phyloP scores from a whole-genome alignment of 2,797 vertebrate species.

The Poeciliopsis infans region DNA sequence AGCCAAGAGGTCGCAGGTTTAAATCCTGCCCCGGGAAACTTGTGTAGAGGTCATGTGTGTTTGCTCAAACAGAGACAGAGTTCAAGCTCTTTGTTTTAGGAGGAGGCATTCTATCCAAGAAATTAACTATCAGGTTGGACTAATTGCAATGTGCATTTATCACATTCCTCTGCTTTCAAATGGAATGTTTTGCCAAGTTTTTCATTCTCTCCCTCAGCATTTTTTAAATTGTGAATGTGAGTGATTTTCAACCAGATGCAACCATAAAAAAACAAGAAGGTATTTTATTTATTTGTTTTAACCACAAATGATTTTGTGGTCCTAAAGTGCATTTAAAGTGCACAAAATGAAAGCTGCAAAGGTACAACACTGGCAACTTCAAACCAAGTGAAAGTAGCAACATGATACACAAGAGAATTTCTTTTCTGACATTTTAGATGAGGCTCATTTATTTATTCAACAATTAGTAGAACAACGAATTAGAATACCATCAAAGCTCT shows the following conservation, averaged over 20 bases:
- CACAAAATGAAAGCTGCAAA: background rate
- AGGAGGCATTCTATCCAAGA: conserved; percentile 67
- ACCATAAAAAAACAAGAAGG: background rate
- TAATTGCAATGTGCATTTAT: conserved; percentile 68
- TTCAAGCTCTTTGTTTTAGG: conserved; percentile 64
- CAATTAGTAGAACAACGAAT: background rate
- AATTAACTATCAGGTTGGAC: conserved; percentile 67
- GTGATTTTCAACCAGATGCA: conserved; percentile 14
- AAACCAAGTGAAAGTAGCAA: background rate
- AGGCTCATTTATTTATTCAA: background rate
- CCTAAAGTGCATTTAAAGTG: background rate
- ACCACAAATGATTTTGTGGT: background rate
- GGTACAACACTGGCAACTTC: background rate
- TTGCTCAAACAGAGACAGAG: conserved; percentile 74
- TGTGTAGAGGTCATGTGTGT: conserved; percentile 75
- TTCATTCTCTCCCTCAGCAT: background rate
- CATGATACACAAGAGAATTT: background rate
- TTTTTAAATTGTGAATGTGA: conserved; percentile 29
- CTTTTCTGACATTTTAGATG: background rate
- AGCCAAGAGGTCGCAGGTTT: conserved; percentile 67
- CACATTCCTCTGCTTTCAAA: conserved; percentile 54
- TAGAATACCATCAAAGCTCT: background rate
- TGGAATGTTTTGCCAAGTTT: conserved; percentile 9
- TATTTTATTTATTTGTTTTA: background rate
- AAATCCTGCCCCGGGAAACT: conserved; percentile 74